Evolutionary conservation across 2,113 vertebrate species (phyloP), one percentile per base, ranked within the genome.

Genomic region (Sylvilagus bachmani): DNA sequence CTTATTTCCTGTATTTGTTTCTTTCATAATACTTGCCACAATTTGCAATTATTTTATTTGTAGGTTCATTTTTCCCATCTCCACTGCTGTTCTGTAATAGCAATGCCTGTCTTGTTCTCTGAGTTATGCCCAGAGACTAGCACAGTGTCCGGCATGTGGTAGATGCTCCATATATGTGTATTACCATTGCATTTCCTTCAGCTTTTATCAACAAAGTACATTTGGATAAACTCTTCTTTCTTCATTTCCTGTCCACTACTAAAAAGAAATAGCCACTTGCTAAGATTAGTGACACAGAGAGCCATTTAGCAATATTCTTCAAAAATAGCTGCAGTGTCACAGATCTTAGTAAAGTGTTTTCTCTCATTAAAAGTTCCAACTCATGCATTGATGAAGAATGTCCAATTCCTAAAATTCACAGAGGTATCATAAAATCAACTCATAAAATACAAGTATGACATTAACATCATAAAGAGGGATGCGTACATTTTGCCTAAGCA

Each of bases 321-420:
- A 92, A 81, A 95, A 96, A 90, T 33, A 93, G 71, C 93, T 92
- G 36, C 85, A 90, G 81, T 0, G 0, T 75, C 78, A 80, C 62
- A 36, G 17, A 91, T 96, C 82, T 96, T 75, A 93, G 58, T 31
- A 62, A 90, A 53, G 10, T 84, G 10, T 95, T 96, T 96, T 88
- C 71, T 93, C 78, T 73, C 44, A 25, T 92, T 94, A 61, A 51
- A 95, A 78, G 93, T 75, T 77, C 55, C 44, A 88, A 49, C 13
- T 89, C n/a, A 51, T 69, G 29, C 55, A 36, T n/a, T 96, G 69
- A 90, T 78, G 71, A 75, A 9, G 36, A 55, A 94, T 85, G 6
- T 92, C 74, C 66, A 75, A 90, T 88, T 81, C 79, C 88, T 27
- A 92, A 94, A 89, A 93, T 84, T 89, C 78, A 51, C 55, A 84